Percentiles rank a stretch among this genome's conserved stretches.
Conservation (phyloP, 2,797 vertebrate species). For the Sebastes jordani region DNA sequence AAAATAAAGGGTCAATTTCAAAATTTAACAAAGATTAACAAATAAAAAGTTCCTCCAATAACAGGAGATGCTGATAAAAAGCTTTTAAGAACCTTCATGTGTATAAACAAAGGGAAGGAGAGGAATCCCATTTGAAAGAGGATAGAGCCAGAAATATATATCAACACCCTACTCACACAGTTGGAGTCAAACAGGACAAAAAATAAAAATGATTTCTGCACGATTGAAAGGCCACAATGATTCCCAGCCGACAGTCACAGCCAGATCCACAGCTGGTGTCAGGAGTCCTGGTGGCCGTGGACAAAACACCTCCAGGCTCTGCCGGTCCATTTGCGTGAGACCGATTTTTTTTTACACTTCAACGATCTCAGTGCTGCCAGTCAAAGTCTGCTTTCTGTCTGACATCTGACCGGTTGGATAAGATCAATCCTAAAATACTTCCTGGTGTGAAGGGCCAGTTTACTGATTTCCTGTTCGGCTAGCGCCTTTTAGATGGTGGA, state of each 20-base stretch:
- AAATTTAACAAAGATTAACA: background rate
- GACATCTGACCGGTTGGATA: slow-evolving; percentile 16
- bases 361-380: background rate
- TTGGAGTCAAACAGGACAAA: slow-evolving; percentile 3
- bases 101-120: background rate
- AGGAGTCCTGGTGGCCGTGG: background rate
- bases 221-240: slow-evolving; percentile 32
- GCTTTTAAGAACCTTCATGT: background rate
- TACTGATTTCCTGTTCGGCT: background rate
- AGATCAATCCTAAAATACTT: slow-evolving; percentile 1
- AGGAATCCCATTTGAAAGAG: background rate
- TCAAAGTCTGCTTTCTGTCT: slow-evolving; percentile 3
- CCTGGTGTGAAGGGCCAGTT: background rate
- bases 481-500: background rate
- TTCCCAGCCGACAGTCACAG: slow-evolving; percentile 23
- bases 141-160: background rate
- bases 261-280: slow-evolving; percentile 53
- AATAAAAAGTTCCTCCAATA: background rate
- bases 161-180: background rate
- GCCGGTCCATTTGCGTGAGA: slow-evolving; percentile 14
- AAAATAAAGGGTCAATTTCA: background rate
- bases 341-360: slow-evolving; percentile 19
- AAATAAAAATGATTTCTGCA: slow-evolving; percentile 8
- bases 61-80: background rate
- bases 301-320: slow-evolving; percentile 48